Evolutionary conservation across 2,113 vertebrate genomes (phyloP).

Genomic region (Platysternon megacephalum): DNA sequence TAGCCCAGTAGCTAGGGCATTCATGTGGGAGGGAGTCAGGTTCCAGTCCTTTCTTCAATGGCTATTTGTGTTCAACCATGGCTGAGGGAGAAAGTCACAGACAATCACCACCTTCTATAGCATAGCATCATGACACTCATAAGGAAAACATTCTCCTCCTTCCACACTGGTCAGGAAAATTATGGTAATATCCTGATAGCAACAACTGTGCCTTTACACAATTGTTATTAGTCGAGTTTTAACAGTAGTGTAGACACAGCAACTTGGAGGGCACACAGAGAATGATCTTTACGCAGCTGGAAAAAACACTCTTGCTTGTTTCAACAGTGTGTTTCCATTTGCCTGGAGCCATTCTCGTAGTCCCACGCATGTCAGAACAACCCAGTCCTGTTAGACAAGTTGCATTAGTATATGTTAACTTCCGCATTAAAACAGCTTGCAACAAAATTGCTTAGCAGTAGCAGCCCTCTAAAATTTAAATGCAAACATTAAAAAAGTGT

Average conservation of each 20-base stretch:
- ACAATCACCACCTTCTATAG: not conserved
- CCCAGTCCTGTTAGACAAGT: slow-evolving; percentile 43
- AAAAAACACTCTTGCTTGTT: slow-evolving; percentile 44
- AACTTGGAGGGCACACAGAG: not conserved
- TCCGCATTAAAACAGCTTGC: slow-evolving; percentile 35
- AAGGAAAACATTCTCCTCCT: not conserved
- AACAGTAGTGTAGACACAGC: not conserved
- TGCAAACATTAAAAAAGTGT: not conserved
- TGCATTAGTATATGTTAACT: not conserved
- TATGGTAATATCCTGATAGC: not conserved
- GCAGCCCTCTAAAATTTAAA: slow-evolving; percentile 11
- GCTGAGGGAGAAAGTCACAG: not conserved
- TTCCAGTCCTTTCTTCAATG: not conserved
- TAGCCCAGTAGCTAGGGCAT: not conserved
- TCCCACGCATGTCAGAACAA: slow-evolving; percentile 27
- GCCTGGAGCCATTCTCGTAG: slow-evolving; percentile 30
- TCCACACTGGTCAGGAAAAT: not conserved
- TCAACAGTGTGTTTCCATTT: slow-evolving; percentile 36
- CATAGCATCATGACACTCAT: not conserved
- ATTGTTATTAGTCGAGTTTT: not conserved
- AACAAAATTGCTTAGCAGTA: not conserved
- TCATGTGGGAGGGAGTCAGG: not conserved
- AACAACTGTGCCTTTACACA: not conserved
- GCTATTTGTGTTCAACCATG: not conserved
- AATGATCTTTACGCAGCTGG: not conserved